Evolutionary conservation across 2,113 vertebrate genomes (phyloP).

Genomic region (Cyphomyrus discorhynchus): DNA sequence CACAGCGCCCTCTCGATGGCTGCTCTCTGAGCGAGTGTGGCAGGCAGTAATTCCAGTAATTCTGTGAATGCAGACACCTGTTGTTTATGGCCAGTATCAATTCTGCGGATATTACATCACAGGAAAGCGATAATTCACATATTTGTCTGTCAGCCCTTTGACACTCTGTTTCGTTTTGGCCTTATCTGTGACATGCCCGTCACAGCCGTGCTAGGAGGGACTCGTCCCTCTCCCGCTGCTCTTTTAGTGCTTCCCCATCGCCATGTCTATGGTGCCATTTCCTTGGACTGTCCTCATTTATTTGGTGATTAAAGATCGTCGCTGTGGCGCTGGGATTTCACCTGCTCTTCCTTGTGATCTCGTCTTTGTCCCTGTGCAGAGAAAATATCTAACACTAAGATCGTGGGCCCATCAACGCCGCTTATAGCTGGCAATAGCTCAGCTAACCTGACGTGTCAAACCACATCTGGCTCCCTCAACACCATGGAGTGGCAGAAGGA

Average conservation of each 20-base stretch:
- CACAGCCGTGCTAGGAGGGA: no score
- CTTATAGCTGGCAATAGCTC: constrained; percentile 22
- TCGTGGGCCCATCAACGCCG: not conserved
- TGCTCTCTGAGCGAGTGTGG: not conserved
- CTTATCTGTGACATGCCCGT: not conserved
- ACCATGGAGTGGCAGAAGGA: constrained; percentile 17
- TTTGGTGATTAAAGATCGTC: not conserved
- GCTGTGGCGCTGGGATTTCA: not conserved
- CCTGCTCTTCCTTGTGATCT: not conserved
- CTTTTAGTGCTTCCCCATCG: not conserved
- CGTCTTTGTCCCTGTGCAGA: constrained; percentile 2
- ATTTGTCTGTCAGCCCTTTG: not conserved
- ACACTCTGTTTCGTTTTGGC: not conserved
- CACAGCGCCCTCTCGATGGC: not conserved
- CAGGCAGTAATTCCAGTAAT: constrained; percentile 2
- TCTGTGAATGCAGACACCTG: constrained; percentile 17
- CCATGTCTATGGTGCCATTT: not conserved
- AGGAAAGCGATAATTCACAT: not conserved
- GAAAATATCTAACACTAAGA: constrained; percentile 3
- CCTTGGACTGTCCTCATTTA: not conserved
- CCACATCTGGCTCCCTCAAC: not conserved
- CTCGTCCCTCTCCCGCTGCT: not conserved
- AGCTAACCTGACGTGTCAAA: constrained; percentile 23
- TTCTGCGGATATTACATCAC: not conserved
- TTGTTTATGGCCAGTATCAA: not conserved